phyloP scores from a whole-genome alignment of 1,140 invertebrate species.

The Monochamus saltuarius region DNA sequence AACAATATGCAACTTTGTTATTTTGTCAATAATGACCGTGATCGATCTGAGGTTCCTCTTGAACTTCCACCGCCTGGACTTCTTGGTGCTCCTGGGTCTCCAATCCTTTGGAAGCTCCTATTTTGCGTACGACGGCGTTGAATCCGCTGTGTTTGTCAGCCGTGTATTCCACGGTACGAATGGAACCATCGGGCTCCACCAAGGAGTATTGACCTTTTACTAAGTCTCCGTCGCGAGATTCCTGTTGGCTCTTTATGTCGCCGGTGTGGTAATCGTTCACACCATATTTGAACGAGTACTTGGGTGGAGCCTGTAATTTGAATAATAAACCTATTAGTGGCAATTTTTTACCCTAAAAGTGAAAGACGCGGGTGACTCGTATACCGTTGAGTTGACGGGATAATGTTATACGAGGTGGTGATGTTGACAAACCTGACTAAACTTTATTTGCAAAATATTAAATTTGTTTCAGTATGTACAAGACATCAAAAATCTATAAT shows the following conservation, averaged over 20 bases:
- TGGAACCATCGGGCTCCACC: conserved; percentile 64
- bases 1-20: too few species aligned
- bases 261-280: conserved; percentile 66
- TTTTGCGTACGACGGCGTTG: conserved; percentile 58
- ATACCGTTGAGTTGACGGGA: too few species aligned
- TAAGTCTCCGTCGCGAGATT: conserved; percentile 65
- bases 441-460: too few species aligned
- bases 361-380: too few species aligned
- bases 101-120: conserved; percentile 1
- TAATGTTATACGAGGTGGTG: too few species aligned
- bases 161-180: conserved; percentile 57
- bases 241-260: conserved; percentile 66
- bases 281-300: conserved; percentile 66
- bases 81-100: conserved; percentile 7
- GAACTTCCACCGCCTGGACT: background rate
- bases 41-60: background rate
- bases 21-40: too few species aligned
- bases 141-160: conserved; percentile 35
- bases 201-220: conserved; percentile 66
- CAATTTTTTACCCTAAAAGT: too few species aligned
- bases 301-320: conserved; percentile 56
- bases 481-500: too few species aligned
- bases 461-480: too few species aligned
- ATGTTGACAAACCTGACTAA: too few species aligned
- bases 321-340: too few species aligned